Conservation (phyloP, 2,113 vertebrate species). For the Blennius ocellaris region DNA sequence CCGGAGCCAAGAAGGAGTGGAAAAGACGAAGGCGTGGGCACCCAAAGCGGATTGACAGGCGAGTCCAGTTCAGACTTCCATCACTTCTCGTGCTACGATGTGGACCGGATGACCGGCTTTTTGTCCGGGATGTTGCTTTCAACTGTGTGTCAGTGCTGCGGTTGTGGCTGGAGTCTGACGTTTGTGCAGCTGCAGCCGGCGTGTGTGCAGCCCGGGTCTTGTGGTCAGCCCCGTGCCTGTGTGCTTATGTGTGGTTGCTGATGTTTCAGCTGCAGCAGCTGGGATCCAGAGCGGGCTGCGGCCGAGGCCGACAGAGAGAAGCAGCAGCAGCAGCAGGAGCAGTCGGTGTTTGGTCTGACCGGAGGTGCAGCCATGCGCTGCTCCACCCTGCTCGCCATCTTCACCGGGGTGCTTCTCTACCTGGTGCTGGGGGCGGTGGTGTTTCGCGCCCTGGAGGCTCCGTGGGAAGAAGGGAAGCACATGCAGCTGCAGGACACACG, state of each 20-base stretch:
- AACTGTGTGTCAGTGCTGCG: constrained; percentile 53
- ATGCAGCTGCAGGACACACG: constrained; percentile 67
- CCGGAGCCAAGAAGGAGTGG: constrained; percentile 67
- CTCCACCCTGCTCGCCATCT: constrained; percentile 86
- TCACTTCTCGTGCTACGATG: not conserved
- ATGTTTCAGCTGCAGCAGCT: constrained; percentile 72
- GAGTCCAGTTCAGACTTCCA: not conserved
- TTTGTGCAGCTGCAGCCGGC: constrained; percentile 38
- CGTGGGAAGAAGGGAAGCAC: constrained; percentile 79
- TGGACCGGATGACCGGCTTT: not conserved
- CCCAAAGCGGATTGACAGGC: constrained; percentile 64
- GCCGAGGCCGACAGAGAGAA: constrained; percentile 44
- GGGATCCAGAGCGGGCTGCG: constrained; percentile 51
- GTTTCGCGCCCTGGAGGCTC: constrained; percentile 87
- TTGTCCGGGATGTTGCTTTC: constrained; percentile 33
- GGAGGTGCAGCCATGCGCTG: constrained; percentile 84
- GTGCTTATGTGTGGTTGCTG: constrained; percentile 42
- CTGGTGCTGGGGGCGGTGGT: constrained; percentile 89
- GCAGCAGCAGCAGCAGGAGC: constrained; percentile 24
- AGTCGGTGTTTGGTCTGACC: constrained; percentile 35
- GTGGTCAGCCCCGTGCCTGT: constrained; percentile 28
- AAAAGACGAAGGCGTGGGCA: constrained; percentile 71
- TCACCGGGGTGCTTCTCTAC: constrained; percentile 87
- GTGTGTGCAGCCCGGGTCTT: not conserved
- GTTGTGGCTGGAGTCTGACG: constrained; percentile 52